A percentile compares a stretch with the other conserved stretches of the same genome.
phyloP scores from a whole-genome alignment of 1,140 invertebrate genomes.

The Eufriesea mexicana region DNA sequence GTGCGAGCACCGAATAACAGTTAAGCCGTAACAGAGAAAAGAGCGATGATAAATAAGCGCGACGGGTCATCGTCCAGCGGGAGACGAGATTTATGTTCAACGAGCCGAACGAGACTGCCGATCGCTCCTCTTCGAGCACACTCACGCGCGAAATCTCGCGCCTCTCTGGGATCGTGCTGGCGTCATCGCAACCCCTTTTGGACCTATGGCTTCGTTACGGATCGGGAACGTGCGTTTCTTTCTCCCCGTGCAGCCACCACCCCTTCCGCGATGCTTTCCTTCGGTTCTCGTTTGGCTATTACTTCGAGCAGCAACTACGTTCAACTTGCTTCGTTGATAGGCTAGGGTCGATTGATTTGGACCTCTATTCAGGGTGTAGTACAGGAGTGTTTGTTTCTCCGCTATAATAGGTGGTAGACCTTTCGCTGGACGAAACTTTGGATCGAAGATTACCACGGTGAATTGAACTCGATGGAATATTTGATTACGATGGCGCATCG shows the following conservation, averaged over 20 bases:
- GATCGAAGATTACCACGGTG: background rate
- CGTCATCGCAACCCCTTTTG: conserved; percentile 33
- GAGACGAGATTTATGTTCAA: conserved; percentile 74
- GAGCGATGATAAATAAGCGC: conserved; percentile 70
- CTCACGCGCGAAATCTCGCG: conserved; percentile 44
- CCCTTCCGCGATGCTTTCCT: background rate
- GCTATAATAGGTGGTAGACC: too few relatives aligned
- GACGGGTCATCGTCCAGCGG: conserved; percentile 74
- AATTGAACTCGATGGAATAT: background rate
- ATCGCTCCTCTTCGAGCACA: conserved; percentile 44
- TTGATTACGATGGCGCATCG: background rate
- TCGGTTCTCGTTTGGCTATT: background rate
- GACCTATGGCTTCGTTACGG: conserved; percentile 11
- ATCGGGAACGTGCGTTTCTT: background rate
- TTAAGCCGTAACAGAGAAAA: conserved; percentile 57
- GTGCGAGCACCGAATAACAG: conserved; percentile 51
- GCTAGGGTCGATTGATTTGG: background rate
- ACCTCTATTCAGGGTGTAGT: too few relatives aligned
- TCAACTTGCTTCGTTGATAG: too few relatives aligned
- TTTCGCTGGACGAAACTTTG: background rate
- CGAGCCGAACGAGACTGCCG: conserved; percentile 64
- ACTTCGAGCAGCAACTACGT: background rate
- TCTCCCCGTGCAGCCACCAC: background rate
- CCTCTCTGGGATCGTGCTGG: background rate
- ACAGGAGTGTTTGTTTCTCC: too few relatives aligned